phyloP scores from a whole-genome alignment of 2,113 vertebrate species.

The Macrotus californicus region DNA sequence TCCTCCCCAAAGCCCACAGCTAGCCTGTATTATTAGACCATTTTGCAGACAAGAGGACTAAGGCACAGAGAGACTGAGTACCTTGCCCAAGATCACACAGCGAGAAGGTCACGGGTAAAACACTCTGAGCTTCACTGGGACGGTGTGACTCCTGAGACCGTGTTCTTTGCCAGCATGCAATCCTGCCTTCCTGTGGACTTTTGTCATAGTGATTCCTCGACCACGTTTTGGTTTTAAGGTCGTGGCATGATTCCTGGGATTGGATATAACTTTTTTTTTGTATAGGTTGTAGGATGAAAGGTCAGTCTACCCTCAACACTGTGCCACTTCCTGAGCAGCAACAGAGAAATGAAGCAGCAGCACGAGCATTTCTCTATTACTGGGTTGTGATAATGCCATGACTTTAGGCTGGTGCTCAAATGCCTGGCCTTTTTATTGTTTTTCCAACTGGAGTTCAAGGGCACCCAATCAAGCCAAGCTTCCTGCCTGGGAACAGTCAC shows the following conservation, averaged over 20 bases:
- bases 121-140: neutral
- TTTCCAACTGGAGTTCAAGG: neutral
- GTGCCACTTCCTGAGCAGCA: neutral
- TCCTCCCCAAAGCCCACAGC: neutral
- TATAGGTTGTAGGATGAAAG: neutral
- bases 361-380: neutral
- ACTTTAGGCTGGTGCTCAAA: neutral
- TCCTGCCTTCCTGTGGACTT: neutral
- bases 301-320: neutral
- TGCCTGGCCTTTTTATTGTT: neutral
- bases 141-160: neutral
- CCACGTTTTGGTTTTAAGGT: neutral
- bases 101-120: neutral
- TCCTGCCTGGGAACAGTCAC: neutral
- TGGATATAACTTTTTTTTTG: neutral
- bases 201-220: neutral
- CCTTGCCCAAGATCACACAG: neutral
- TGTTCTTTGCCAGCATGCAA: neutral
- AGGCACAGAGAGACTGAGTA: neutral
- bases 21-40: neutral
- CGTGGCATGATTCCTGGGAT: neutral
- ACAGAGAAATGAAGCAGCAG: neutral
- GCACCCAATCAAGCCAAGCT: neutral
- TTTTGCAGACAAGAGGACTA: neutral
- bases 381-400: neutral